phyloP scores from a whole-genome alignment of 2,888 invertebrate genomes.

The Monoplex corrugatus region DNA sequence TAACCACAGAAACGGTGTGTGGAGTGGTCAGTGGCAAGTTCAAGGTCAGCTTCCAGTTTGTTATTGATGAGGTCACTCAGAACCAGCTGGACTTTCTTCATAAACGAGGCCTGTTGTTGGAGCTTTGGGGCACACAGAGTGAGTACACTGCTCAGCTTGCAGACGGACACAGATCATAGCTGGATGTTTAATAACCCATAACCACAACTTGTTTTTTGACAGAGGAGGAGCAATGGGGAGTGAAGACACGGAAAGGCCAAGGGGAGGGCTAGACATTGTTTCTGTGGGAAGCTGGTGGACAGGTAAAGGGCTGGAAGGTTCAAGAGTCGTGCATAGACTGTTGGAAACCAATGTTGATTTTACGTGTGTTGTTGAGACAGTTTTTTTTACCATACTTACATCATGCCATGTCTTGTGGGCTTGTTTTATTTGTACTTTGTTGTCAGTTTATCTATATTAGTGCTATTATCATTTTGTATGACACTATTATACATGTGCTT shows the following conservation, averaged over 20 bases:
- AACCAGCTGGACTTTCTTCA: not conserved
- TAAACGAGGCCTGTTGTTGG: not conserved
- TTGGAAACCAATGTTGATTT: too few species aligned
- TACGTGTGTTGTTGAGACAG: too few species aligned
- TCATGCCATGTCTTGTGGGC: too few species aligned
- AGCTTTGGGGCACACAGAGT: slow-evolving; percentile 21
- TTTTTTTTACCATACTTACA: too few species aligned
- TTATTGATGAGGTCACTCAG: not conserved
- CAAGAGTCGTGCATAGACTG: too few species aligned
- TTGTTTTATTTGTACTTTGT: too few species aligned
- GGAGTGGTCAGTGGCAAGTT: slow-evolving; percentile 3
- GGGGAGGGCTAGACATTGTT: too few species aligned
- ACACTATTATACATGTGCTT: too few species aligned
- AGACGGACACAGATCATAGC: not conserved
- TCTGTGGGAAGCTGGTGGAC: not conserved
- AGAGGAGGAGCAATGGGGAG: not conserved
- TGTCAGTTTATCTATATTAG: too few species aligned
- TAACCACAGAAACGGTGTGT: not conserved
- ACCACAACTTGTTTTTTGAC: not conserved
- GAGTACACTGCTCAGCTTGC: not conserved
- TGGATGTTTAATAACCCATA: not conserved
- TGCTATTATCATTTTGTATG: too few species aligned
- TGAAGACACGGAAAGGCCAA: too few species aligned
- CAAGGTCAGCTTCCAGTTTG: not conserved
- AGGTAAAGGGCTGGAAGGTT: not conserved